Evolutionary conservation across 1,140 invertebrate genomes (phyloP).

Genomic region (Zophobas atratus): DNA sequence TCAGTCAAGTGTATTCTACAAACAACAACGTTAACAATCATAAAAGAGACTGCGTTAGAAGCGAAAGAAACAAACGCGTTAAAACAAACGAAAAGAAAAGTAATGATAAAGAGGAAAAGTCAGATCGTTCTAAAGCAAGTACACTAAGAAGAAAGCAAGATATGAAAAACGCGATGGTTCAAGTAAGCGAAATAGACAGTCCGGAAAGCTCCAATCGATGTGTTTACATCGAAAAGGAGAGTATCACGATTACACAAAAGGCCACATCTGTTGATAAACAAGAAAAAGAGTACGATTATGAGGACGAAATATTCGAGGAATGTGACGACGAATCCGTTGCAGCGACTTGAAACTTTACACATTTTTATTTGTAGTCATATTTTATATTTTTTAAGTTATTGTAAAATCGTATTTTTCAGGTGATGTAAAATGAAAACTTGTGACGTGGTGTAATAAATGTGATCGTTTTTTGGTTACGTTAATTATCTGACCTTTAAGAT

Average conservation of each 20-base stretch:
- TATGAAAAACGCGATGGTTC: constrained; percentile 10
- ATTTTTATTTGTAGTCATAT: not conserved
- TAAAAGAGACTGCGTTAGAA: not conserved
- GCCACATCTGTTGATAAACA: constrained; percentile 1
- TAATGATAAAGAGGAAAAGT: not conserved
- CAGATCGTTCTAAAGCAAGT: not conserved
- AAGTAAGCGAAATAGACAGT: constrained; percentile 22
- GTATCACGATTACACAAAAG: constrained; percentile 15
- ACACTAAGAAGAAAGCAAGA: not conserved
- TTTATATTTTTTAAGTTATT: constrained; percentile 1
- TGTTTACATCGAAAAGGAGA: constrained; percentile 29
- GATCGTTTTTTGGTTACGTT: too few species aligned
- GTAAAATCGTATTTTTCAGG: not conserved
- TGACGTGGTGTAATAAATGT: not conserved
- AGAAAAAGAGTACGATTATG: constrained; percentile 21
- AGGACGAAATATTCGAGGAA: constrained; percentile 39
- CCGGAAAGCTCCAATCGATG: constrained; percentile 11
- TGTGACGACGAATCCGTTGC: constrained; percentile 14
- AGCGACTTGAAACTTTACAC: not conserved
- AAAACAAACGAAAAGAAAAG: not conserved
- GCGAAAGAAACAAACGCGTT: not conserved
- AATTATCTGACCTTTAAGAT: too few species aligned
- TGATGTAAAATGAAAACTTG: not conserved
- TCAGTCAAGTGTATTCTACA: not conserved
- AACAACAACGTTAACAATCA: not conserved